These are phyloP conservation scores for Mesitornis unicolor DNA, from an alignment of 2,113 vertebrate genomes.

Conservation along the genomic window DNA sequence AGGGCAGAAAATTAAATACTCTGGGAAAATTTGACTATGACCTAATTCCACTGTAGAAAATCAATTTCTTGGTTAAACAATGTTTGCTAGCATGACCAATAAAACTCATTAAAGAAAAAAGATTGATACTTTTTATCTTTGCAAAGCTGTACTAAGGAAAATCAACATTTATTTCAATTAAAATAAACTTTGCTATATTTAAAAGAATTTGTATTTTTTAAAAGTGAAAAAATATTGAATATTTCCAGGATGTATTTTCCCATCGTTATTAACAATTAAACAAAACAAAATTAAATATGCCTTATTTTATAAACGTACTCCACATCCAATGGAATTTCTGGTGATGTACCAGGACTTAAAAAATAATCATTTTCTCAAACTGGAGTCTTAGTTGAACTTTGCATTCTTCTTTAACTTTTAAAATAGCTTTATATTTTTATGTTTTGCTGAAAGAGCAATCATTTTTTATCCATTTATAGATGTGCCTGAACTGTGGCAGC, in stretches of 20 bases:
- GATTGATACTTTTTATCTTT: slow-evolving; percentile 16
- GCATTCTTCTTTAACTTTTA: neutral
- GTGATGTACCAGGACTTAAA: neutral
- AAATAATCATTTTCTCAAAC: neutral
- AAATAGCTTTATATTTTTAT: neutral
- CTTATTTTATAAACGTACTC: neutral
- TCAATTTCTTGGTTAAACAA: slow-evolving; percentile 27
- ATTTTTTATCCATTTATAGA: neutral
- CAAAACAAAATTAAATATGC: neutral
- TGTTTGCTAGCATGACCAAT: neutral
- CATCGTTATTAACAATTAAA: neutral
- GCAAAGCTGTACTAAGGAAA: neutral
- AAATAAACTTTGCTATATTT: neutral
- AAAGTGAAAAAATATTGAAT: neutral
- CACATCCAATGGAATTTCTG: neutral
- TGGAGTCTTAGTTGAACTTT: neutral
- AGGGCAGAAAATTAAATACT: neutral
- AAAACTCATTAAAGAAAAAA: slow-evolving; percentile 7
- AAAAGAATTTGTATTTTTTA: neutral
- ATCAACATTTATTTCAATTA: neutral
- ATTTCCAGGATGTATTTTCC: neutral
- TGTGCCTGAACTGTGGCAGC: neutral
- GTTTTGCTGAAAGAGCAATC: neutral
- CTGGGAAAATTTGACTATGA: neutral
- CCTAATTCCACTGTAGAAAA: slow-evolving; percentile 29